Conservation (phyloP, 2,113 vertebrate genomes). For the Benitochromis conjunctus region DNA sequence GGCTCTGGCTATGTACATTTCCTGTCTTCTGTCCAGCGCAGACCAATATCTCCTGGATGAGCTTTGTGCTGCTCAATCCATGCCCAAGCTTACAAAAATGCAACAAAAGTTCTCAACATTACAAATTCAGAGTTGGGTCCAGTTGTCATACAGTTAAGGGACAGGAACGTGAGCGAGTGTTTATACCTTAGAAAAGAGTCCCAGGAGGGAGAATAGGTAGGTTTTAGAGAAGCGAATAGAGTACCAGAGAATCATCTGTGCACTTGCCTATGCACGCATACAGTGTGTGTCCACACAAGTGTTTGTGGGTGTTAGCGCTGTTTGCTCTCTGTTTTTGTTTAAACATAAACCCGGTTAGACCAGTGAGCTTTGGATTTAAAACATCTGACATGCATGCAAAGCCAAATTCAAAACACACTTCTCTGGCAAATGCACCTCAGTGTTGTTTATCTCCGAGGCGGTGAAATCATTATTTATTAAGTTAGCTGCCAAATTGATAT, state of each 20-base stretch:
- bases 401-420: slow-evolving; percentile 42
- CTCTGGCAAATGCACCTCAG: slow-evolving; percentile 1
- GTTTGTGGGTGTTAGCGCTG: slow-evolving; percentile 13
- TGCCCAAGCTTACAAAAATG: neutral
- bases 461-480: neutral
- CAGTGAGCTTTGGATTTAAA: slow-evolving; percentile 33
- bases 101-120: neutral
- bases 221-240: neutral
- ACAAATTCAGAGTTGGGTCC: neutral
- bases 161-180: neutral
- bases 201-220: neutral
- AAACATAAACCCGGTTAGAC: slow-evolving; percentile 62
- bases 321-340: slow-evolving; percentile 63
- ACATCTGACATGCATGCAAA: slow-evolving; percentile 42
- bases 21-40: slow-evolving; percentile 20
- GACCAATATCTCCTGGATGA: neutral
- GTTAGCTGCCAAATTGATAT: neutral
- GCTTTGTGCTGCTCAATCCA: slow-evolving; percentile 19
- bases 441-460: neutral
- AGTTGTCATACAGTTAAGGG: neutral
- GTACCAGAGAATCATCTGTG: neutral
- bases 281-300: neutral
- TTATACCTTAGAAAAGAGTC: neutral
- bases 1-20: slow-evolving; percentile 8
- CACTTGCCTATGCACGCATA: neutral